phyloP scores from a whole-genome alignment of 2,888 invertebrate genomes.

The Acanthosoma haemorrhoidale region DNA sequence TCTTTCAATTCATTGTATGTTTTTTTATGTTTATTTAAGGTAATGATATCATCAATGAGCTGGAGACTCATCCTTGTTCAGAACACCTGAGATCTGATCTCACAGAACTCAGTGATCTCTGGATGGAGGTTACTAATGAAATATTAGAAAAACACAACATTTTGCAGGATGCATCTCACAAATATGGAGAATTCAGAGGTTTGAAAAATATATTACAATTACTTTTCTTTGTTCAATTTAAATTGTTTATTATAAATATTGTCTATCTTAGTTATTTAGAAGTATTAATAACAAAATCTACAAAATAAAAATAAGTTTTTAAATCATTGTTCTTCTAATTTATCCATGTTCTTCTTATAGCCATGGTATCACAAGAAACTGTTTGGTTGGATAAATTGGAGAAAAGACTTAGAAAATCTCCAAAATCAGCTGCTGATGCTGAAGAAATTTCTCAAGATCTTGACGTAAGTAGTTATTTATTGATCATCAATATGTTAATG shows the following conservation, averaged over 20 bases:
- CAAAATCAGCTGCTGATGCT: conserved; percentile 70
- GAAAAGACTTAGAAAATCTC: conserved; percentile 64
- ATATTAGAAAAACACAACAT: conserved; percentile 61
- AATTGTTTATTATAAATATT: not conserved
- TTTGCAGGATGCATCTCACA: conserved; percentile 68
- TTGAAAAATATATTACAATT: conserved; percentile 22
- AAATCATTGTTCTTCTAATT: conserved; percentile 19
- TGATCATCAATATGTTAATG: too few species aligned
- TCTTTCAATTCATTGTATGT: not conserved
- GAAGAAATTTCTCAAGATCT: conserved; percentile 88
- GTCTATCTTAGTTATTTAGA: not conserved
- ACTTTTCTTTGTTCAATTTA: not conserved
- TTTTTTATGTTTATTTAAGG: conserved; percentile 45
- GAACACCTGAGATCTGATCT: conserved; percentile 27
- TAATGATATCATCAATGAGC: conserved; percentile 49
- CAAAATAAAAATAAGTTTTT: not conserved
- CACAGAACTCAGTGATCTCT: conserved; percentile 43
- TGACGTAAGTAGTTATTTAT: conserved; percentile 60
- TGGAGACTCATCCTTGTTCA: conserved; percentile 14
- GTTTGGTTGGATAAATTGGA: conserved; percentile 77
- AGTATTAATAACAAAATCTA: not conserved
- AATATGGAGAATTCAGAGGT: conserved; percentile 65
- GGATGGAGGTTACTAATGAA: conserved; percentile 63
- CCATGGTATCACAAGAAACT: conserved; percentile 68
- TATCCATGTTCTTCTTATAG: conserved; percentile 48